A percentile compares a stretch with the other conserved stretches of the same genome.
phyloP scores from a whole-genome alignment of 2,888 invertebrate species.

The Synergus itoensis region DNA sequence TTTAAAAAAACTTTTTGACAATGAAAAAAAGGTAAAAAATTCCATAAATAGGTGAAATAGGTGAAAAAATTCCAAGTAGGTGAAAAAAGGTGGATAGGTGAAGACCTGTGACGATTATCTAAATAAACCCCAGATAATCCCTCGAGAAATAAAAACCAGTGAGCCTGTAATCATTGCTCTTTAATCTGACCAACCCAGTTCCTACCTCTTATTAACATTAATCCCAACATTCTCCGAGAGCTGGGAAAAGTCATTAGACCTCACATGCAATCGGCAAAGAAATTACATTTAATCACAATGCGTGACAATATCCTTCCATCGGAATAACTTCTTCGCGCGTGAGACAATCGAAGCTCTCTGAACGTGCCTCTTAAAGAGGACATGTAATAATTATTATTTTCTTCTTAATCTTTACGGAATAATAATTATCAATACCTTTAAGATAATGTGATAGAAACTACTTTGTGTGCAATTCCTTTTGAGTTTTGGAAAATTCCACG shows the following conservation, averaged over 20 bases:
- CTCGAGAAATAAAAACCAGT: background rate
- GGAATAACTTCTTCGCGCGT: background rate
- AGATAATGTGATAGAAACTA: background rate
- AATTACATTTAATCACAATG: conserved; percentile 6
- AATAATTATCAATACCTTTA: background rate
- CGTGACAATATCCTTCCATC: conserved; percentile 11
- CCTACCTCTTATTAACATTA: background rate
- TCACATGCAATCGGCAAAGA: conserved; percentile 11
- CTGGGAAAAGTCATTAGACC: background rate
- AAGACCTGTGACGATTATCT: too few relatives aligned
- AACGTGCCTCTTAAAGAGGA: background rate
- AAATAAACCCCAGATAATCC: too few relatives aligned
- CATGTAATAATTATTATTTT: background rate
- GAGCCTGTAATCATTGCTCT: background rate
- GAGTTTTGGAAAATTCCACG: conserved; percentile 4
- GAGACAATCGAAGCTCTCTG: background rate
- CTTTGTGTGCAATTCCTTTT: background rate
- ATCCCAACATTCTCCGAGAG: background rate
- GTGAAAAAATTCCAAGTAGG: too few relatives aligned
- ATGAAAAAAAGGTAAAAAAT: too few relatives aligned
- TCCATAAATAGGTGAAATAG: too few relatives aligned
- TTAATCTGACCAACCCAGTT: background rate
- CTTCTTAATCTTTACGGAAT: background rate
- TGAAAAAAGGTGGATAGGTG: too few relatives aligned
- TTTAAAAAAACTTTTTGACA: too few relatives aligned